Conservation (phyloP, 2,113 vertebrate genomes). For the Choloepus hoffmanni region DNA sequence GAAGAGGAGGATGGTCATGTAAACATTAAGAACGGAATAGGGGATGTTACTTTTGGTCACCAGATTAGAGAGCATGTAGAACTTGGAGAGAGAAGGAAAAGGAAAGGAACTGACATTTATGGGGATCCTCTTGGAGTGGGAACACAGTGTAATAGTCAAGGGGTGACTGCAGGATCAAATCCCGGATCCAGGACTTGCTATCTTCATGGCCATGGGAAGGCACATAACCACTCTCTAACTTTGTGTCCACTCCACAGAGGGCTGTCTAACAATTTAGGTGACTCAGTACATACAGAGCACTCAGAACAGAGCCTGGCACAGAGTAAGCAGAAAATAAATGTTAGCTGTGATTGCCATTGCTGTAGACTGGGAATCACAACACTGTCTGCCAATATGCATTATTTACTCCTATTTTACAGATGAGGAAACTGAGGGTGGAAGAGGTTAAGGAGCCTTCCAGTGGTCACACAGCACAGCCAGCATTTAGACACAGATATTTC, state of each 20-base stretch:
- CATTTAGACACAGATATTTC: neutral
- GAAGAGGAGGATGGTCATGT: neutral
- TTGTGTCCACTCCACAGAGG: neutral
- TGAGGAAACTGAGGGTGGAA: neutral
- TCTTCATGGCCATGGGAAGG: neutral
- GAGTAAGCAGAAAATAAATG: neutral
- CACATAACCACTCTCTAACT: neutral
- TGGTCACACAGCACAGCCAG: neutral
- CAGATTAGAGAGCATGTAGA: neutral
- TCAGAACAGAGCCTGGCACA: neutral
- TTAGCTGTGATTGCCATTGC: neutral
- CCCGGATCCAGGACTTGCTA: neutral
- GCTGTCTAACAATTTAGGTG: neutral
- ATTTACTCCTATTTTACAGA: neutral
- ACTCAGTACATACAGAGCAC: too few relatives aligned
- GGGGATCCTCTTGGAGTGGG: neutral
- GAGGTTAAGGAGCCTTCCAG: neutral
- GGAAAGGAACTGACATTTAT: neutral
- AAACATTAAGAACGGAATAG: neutral
- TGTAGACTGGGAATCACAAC: too few relatives aligned
- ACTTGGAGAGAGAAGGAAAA: neutral
- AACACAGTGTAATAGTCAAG: neutral
- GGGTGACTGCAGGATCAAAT: neutral
- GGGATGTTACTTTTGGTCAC: neutral
- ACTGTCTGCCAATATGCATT: neutral